Base-by-base conservation (phyloP, 2,797 vertebrate genomes). In the Triplophysa bombifrons region DNA sequence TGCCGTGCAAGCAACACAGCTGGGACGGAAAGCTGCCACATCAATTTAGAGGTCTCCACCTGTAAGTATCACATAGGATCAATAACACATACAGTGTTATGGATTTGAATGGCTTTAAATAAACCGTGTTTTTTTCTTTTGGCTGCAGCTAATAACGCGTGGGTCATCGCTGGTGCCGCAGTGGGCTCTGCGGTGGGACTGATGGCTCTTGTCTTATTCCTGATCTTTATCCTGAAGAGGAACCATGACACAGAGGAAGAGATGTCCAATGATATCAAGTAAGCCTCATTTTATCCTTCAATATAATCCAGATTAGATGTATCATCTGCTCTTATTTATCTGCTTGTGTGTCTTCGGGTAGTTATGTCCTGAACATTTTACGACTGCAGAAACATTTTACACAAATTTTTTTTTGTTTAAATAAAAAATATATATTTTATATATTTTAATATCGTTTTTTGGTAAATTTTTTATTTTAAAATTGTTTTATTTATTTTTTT, bases 191-290 rank as follows among this genome's bases (percentile, higher is more conserved):
- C 97, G 19, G 88, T 95, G 4, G 96, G 95, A 2, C 79, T 98
- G 16, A 91, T 95, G 82, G 92, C 90, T 81, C 88, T 95, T 66
- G 44, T 93, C 80, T 88, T 95, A 11, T 86, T 96, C 77, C 84
- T 96, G 30, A 80, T 96, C 0, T 89, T 96, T 84, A 93, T 95
- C 79, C 89, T 94, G 80, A 95, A 88, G 78, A 93, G 91, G 83
- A 93, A 86, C 78, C 89, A 90, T 61, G 93, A 96, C 22, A 82
- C 88, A 0, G 93, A 95, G 74, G 96, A 99, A 65, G 97, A 99
- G 73, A 91, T 90, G 12, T 94, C 97, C 88, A 99, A 99, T 3
- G 97, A 99, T 78, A 99, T 99, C 91, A 99, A 98, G 98, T 99
- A 85, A 96, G 96, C 25, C 13, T 8, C 41, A 6, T 64, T 13